Percentiles rank a stretch among this genome's conserved stretches.
Conservation (phyloP, 2,797 vertebrate genomes). For the Sebastes taczanowskii region DNA sequence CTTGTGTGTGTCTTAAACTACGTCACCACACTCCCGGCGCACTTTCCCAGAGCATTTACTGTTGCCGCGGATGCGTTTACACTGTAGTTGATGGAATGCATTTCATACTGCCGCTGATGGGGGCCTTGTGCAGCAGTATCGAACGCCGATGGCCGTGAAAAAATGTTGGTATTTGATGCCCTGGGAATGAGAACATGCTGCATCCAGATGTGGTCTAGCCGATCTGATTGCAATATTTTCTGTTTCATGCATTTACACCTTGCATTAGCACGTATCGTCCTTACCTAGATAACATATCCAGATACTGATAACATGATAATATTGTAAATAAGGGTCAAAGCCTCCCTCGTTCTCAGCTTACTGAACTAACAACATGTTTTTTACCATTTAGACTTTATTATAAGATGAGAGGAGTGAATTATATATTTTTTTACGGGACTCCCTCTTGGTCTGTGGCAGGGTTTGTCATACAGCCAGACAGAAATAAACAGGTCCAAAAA, state of each 20-base stretch:
- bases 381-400: neutral
- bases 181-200: too few relatives aligned
- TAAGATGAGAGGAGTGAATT: neutral
- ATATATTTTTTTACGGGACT: neutral
- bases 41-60: too few relatives aligned
- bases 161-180: too few relatives aligned
- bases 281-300: neutral
- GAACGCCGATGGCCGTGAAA: too few relatives aligned
- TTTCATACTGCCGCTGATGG: too few relatives aligned
- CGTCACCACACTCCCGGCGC: too few relatives aligned
- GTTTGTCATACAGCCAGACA: neutral
- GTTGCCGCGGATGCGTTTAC: too few relatives aligned
- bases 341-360: neutral
- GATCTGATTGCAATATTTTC: neutral
- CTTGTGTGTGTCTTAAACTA: too few relatives aligned
- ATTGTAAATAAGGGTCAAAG: too few relatives aligned
- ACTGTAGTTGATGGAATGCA: too few relatives aligned
- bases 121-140: too few relatives aligned
- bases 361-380: neutral
- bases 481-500: slow-evolving; percentile 34
- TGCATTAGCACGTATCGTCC: neutral
- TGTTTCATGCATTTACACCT: neutral
- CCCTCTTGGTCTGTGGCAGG: neutral
- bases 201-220: neutral
- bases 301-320: neutral